phyloP scores from a whole-genome alignment of 2,888 invertebrate genomes.

The Arrhopalites spinosus region DNA sequence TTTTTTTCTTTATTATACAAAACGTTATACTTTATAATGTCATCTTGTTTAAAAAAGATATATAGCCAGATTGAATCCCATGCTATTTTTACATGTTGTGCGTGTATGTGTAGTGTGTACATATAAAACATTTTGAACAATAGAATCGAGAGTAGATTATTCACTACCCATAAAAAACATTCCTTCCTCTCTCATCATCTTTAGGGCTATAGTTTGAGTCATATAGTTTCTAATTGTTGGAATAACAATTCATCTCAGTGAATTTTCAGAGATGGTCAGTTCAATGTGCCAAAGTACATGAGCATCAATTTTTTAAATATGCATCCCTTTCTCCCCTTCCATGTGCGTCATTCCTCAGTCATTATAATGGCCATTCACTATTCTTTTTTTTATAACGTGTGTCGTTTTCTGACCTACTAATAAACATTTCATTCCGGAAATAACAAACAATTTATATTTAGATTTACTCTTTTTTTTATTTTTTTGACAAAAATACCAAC shows the following conservation, averaged over 20 bases:
- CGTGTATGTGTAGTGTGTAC: not conserved
- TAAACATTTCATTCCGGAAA: constrained; percentile 18
- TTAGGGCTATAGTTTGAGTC: no score
- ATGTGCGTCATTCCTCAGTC: constrained; percentile 14
- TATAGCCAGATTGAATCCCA: no score
- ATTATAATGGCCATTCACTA: not conserved
- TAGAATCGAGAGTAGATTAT: not conserved
- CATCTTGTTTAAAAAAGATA: no score
- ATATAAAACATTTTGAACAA: not conserved
- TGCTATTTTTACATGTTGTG: no score
- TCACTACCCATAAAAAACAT: not conserved
- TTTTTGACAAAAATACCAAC: no score
- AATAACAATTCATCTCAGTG: no score
- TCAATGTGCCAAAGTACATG: not conserved
- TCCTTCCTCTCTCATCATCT: not conserved
- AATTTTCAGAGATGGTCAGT: not conserved
- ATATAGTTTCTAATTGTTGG: not conserved
- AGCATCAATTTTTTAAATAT: not conserved
- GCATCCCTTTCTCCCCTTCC: constrained; percentile 19
- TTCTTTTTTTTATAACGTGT: not conserved
- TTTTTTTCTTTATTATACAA: no score
- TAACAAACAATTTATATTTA: no score
- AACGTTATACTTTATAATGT: no score
- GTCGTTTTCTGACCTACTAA: constrained; percentile 20
- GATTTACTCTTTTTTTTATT: no score